phyloP scores from a whole-genome alignment of 2,113 vertebrate genomes.

The Alligator mississippiensis region DNA sequence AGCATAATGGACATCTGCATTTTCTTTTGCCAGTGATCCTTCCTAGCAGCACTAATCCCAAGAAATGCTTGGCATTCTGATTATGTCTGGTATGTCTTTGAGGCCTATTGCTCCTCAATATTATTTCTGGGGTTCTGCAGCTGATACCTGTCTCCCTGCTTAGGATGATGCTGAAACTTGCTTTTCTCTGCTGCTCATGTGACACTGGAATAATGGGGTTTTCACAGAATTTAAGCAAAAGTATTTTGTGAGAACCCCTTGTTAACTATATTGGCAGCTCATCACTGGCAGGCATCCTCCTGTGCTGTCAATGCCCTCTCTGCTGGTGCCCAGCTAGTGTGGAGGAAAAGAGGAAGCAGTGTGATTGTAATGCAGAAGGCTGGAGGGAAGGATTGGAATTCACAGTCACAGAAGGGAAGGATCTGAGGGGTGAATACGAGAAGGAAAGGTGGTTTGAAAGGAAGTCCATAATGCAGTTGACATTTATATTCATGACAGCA shows the following conservation, averaged over 20 bases:
- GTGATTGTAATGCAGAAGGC: background rate
- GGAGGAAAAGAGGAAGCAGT: background rate
- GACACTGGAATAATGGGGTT: background rate
- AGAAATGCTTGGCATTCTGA: background rate
- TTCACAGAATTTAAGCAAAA: background rate
- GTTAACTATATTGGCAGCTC: background rate
- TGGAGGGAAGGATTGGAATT: background rate
- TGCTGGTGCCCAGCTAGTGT: background rate
- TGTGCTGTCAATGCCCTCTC: background rate
- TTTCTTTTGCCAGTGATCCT: accelerated
- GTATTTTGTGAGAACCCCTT: background rate
- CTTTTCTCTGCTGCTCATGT: accelerated
- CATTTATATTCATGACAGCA: background rate
- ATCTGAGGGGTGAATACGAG: background rate
- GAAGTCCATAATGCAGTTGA: background rate
- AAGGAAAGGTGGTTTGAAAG: background rate
- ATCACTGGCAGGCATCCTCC: background rate
- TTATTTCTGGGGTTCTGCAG: too few relatives aligned
- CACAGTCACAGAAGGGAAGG: background rate
- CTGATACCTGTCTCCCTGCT: background rate
- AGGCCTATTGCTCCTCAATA: background rate
- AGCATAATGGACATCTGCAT: background rate
- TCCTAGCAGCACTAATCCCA: background rate
- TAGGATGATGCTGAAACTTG: background rate
- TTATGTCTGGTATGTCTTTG: background rate